Evolutionary conservation across 2,113 vertebrate species (phyloP).

Genomic region (Aepyceros melampus): DNA sequence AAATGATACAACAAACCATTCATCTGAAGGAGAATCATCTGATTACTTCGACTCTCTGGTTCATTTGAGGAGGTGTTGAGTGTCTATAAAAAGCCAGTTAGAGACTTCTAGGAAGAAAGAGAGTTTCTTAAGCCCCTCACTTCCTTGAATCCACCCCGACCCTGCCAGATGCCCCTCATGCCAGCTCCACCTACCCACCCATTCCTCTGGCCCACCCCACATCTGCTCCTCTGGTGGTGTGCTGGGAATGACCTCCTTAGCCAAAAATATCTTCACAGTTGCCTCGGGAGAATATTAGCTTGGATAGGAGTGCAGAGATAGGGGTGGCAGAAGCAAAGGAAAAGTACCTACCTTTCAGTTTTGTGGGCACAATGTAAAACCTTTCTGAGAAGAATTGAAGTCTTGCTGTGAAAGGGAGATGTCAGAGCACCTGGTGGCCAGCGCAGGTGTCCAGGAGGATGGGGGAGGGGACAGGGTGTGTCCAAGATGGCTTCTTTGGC

Average conservation of each 20-base stretch:
- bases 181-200: neutral
- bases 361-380: neutral
- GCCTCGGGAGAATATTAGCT: neutral
- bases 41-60: neutral
- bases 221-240: neutral
- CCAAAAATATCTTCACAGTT: neutral
- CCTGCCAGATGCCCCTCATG: neutral
- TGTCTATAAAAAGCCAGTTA: neutral
- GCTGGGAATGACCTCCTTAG: neutral
- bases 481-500: neutral
- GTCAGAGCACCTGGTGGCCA: neutral
- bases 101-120: neutral
- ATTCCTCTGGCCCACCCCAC: neutral
- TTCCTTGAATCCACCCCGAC: neutral
- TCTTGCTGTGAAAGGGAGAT: neutral
- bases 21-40: slow-evolving; percentile 28
- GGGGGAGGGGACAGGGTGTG: neutral
- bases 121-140: neutral
- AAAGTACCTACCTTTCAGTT: neutral
- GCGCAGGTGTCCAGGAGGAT: no score
- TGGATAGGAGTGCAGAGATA: neutral
- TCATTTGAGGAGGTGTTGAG: neutral
- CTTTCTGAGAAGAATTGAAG: neutral
- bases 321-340: neutral
- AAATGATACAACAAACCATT: slow-evolving; percentile 43